Evolutionary conservation across 2,888 invertebrate species (phyloP).

Genomic region (Amphipoea oculea): DNA sequence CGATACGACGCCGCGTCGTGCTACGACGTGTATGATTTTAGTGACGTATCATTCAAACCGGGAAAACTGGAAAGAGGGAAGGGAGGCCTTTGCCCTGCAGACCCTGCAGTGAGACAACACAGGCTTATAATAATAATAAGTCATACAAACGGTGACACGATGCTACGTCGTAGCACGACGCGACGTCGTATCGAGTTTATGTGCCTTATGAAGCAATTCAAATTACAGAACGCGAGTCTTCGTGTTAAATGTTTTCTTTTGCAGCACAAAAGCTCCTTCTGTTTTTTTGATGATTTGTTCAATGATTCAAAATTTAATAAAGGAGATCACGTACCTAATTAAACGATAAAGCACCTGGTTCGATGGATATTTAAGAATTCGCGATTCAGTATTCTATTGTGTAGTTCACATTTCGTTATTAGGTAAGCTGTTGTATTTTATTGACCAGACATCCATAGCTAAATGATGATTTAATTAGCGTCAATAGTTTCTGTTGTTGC

Average conservation of each 20-base stretch:
- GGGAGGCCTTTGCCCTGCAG: too few species aligned
- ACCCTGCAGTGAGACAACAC: too few species aligned
- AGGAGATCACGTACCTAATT: not conserved
- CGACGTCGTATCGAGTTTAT: too few species aligned
- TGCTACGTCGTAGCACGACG: too few species aligned
- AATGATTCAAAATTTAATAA: not conserved
- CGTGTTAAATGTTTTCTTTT: not conserved
- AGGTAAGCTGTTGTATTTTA: not conserved
- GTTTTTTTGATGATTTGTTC: too few species aligned
- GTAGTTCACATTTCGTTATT: not conserved
- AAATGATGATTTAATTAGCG: conserved; percentile 18
- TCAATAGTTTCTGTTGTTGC: not conserved
- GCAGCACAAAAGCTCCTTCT: not conserved
- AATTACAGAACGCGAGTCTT: not conserved
- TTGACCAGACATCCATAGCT: not conserved
- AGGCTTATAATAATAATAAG: too few species aligned
- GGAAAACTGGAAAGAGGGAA: too few species aligned
- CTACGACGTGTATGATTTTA: too few species aligned
- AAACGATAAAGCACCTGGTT: not conserved
- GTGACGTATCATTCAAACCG: too few species aligned
- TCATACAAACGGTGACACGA: too few species aligned
- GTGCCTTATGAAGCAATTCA: not conserved
- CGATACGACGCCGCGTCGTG: too few species aligned
- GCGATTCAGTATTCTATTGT: not conserved
- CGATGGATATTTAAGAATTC: not conserved